A percentile compares a stretch with the other conserved stretches of the same genome.
Conservation (phyloP, 2,113 vertebrate species). For the Coturnix japonica region DNA sequence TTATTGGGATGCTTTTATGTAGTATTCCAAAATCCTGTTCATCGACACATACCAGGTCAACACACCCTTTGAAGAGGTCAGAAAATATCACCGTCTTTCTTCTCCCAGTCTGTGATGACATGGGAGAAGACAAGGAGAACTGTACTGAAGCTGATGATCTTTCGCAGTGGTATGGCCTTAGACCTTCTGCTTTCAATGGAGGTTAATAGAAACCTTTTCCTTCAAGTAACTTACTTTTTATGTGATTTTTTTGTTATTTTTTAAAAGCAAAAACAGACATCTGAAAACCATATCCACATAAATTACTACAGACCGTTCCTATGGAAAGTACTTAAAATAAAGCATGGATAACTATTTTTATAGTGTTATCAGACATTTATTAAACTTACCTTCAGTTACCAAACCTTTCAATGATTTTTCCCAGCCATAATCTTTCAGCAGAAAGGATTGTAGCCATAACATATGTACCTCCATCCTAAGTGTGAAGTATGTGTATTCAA, state of each 20-base stretch:
- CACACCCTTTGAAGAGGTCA: neutral
- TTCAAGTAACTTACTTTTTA: neutral
- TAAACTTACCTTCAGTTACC: neutral
- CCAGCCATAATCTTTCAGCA: neutral
- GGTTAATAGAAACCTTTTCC: neutral
- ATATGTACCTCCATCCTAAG: neutral
- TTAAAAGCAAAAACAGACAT: neutral
- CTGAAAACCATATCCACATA: neutral
- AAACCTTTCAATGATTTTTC: neutral
- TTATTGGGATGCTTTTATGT: neutral
- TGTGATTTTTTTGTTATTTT: slow-evolving; percentile 7
- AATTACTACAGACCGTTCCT: neutral
- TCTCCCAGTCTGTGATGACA: neutral
- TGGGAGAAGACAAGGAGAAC: neutral
- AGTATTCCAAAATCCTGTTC: neutral
- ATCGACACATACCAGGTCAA: neutral
- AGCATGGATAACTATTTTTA: neutral
- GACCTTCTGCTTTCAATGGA: neutral
- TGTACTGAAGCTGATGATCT: neutral
- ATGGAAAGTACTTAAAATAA: slow-evolving; percentile 32
- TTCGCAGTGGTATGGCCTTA: neutral
- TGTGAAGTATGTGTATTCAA: neutral
- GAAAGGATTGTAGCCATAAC: neutral
- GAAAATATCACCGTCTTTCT: neutral
- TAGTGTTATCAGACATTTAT: slow-evolving; percentile 3